Base-by-base conservation (phyloP, 2,113 vertebrate genomes). In the Stomatorhinus ivindoensis region DNA sequence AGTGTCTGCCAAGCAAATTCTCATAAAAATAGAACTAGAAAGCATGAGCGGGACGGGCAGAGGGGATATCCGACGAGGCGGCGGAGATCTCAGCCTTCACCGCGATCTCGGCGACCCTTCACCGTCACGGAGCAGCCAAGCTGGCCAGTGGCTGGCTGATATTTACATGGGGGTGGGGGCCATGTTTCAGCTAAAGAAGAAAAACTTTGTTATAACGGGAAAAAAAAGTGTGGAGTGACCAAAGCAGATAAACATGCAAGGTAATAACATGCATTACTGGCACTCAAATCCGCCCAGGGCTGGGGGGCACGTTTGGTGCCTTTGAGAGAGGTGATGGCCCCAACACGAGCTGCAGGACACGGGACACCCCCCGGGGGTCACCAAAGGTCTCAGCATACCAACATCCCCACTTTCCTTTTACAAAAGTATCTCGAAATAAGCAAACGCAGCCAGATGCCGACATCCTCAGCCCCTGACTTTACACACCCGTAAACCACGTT, bases 121-220 rank as follows among this genome's bases (percentile, higher is more conserved):
- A 48, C 47, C 2, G 48, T 35, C 85, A 51, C 5, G 7, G 85
- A 87, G 44, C 50, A 35, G 48, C 50, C 85, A 53, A 15, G 15
- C 31, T 5, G 48, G 50, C 7, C 17, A 1, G 84, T 13, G 17
- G 13, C 76, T 44, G 13, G 15, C 19, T 42, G 10, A 82, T 82
- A 82, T 82, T 82, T 82, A 76, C 13, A 85, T 76, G 83, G 84
- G 46, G 85, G 48, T 31, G 85, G 47, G 85, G 85, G 85, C 15
- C 3, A 61, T 10, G 8, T 61, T 46, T 19, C 80, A 84, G 8
- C 3, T 47, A 24, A 84, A 47, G 42, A 11, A 44, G 42, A 39
- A 82, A 46, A 82, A 46, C 44, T 86, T 24, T 8, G 21, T 27
- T 65, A 27, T 65, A n/a, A 65, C 10, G 3, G 24, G 1, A 27